Evolutionary conservation across 1,140 invertebrate genomes (phyloP), one percentile per base, ranked within the genome.

Genomic region (Drosophila pruinosa): DNA sequence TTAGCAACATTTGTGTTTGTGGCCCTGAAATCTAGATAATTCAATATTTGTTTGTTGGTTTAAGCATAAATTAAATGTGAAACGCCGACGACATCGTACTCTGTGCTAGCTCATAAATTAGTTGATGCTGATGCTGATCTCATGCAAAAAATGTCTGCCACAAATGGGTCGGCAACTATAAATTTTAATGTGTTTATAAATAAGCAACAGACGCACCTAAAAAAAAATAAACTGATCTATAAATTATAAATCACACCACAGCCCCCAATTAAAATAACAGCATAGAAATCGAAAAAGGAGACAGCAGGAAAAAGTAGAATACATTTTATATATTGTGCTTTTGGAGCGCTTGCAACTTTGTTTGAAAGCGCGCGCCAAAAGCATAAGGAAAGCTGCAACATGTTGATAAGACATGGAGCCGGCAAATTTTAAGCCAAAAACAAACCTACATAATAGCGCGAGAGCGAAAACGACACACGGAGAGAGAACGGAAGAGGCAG

Each of bases 171-270:
- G 70, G 57, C 48, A 52, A 62, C 74, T 79, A 86, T 86, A 86
- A 86, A 86, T 86, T 78, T 80, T 68, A 88, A 86, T 81, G 78
- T 75, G 61, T 81, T 86, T 86, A 86, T 86, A 86, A 86, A 86
- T 88, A 88, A 86, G 58, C 74, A 83, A 48, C 62, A 45, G 36
- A 52, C 59, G 73, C 54, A 67, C 39, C 57, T 39, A 39, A 19
- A 64, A 58, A 28, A 43, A 52, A 54, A 54, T 61, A 68, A 78
- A 61, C 48, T 53, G 31, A 45, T 59, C 57, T 68, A 76, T 80
- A 75, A 80, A 80, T 72, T 72, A 85, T 68, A 82, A 83, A 83
- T 83, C 71, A 83, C 65, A 54, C 10, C 31, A n/a, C 65, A 83
- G 67, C 17, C 8, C 4, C 45, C 79, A 83, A 86, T 80, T 64